phyloP scores from a whole-genome alignment of 1,140 invertebrate species.

The Leucophenga varia region DNA sequence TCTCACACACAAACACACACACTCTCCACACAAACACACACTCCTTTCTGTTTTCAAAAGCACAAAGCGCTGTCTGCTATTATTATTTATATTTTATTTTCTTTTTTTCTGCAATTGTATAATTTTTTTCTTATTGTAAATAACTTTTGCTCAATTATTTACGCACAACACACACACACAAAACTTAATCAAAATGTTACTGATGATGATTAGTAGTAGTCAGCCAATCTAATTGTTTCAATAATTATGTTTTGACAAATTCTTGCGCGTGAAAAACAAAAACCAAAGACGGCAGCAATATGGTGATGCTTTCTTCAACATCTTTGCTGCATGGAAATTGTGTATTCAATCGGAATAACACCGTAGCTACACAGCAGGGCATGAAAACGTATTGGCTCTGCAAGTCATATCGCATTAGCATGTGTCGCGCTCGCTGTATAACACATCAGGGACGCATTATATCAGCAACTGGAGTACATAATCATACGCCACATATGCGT shows the following conservation, averaged over 20 bases:
- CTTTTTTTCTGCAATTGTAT: too few species aligned
- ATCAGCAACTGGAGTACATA: constrained; percentile 54
- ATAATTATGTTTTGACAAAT: constrained; percentile 47
- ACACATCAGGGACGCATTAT: constrained; percentile 54
- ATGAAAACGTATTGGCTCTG: constrained; percentile 57
- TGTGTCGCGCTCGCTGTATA: constrained; percentile 55
- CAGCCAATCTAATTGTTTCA: constrained; percentile 42
- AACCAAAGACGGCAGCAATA: constrained; percentile 47
- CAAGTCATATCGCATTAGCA: constrained; percentile 55
- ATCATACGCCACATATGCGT: constrained; percentile 54
- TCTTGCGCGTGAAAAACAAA: constrained; percentile 15
- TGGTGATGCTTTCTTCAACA: constrained; percentile 55
- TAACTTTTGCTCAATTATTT: too few species aligned
- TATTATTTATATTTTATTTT: too few species aligned
- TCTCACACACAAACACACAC: too few species aligned
- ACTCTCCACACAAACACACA: too few species aligned
- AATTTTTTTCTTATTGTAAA: too few species aligned
- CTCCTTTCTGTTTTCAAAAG: too few species aligned
- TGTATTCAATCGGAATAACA: constrained; percentile 56
- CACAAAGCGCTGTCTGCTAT: too few species aligned
- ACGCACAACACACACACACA: not conserved
- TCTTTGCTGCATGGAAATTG: constrained; percentile 54
- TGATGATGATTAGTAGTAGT: too few species aligned
- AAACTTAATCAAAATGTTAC: not conserved
- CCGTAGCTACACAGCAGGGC: constrained; percentile 55